Evolutionary conservation across 1,140 invertebrate genomes (phyloP), one percentile per base, ranked within the genome.

Genomic region (Drosophila seguyi): DNA sequence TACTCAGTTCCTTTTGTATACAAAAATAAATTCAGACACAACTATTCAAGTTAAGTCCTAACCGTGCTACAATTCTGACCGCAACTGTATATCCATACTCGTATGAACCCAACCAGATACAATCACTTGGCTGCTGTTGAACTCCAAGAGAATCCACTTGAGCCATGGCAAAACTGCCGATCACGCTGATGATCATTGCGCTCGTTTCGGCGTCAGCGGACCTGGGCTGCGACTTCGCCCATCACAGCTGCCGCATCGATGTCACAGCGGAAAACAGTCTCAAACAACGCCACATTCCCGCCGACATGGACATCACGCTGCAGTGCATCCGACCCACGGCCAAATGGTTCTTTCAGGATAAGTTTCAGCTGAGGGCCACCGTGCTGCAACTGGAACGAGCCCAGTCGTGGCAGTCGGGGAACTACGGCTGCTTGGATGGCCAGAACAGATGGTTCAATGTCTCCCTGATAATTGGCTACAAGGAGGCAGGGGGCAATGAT

Each of bases 81-180:
- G 29, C 38, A 18, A 69, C 47, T 69, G 61, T 67, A 45, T 50
- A 27, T 14, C 29, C 10, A 61, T 67, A 29, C 62, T 67, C 34
- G 16, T 25, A 71, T 58, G 36, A 59, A 44, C 66, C 67, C 66
- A 41, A 31, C 44, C 29, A 72, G 44, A 72, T 72, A 72, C 67
- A 18, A 56, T 55, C 65, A 38, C 50, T 71, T 57, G 66, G 63
- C 42, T 55, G 65, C 68, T 71, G 68, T 71, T 71, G 65, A 71
- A 71, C 44, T 72, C 69, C 0, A 59, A 50, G 36, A 72, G 69
- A 72, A 59, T 50, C 62, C 60, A 88, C 83, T 80, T 77, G 71
- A 88, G 53, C 48, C 48, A 88, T 84, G 84, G 76, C 60, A 84
- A 87, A 87, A 66, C 47, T 87, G 84, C 84, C 60, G 50, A 87